Base-by-base conservation (phyloP, 1,140 invertebrate species). In the Pseudoatta argentina region DNA sequence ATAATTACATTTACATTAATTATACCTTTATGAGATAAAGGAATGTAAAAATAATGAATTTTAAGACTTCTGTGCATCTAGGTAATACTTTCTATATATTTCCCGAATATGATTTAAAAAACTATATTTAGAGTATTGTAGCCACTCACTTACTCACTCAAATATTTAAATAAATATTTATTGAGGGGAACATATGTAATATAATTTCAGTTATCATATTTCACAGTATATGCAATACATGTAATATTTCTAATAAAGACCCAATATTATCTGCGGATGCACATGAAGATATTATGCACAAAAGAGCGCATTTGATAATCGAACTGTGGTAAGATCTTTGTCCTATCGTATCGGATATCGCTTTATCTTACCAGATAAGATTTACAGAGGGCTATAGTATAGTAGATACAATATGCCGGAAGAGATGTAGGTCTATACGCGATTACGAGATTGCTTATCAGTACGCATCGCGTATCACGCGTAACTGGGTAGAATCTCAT, bases 401-500 rank as follows among this genome's bases (percentile, higher is more conserved):
- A 16, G 59, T 69, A 44, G 44, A 34, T 24, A 24, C 81, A 85
- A 67, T 64, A 87, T 82, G 82, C 77, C 76, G 81, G 82, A 91
- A 87, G 66, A 61, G 53, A 78, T 64, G 71, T 66, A 21, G 21
- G 16, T 16, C n/a, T 6, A 30, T 39, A 30, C 30, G 51, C 83
- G 73, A 87, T 66, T 82, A 59, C 78, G 44, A 87, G 39, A 78
- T n/a, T n/a, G 79, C 66, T 88, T 89, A 88, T 89, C 88, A 88
- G 16, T 16, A 75, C 44, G 72, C 81, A 87, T 85, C 86, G 83
- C 82, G 67, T 55, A 87, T 78, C 71, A 48, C 64, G 57, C 48
- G 18, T 82, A 72, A 51, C 73, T 16, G 55, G 77, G 61, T 88
- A 72, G 51, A 75, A 77, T 44, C 73, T 72, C 78, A 59, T 71